Base-by-base conservation (phyloP, 2,797 vertebrate genomes). In the Phrynocephalus forsythii region DNA sequence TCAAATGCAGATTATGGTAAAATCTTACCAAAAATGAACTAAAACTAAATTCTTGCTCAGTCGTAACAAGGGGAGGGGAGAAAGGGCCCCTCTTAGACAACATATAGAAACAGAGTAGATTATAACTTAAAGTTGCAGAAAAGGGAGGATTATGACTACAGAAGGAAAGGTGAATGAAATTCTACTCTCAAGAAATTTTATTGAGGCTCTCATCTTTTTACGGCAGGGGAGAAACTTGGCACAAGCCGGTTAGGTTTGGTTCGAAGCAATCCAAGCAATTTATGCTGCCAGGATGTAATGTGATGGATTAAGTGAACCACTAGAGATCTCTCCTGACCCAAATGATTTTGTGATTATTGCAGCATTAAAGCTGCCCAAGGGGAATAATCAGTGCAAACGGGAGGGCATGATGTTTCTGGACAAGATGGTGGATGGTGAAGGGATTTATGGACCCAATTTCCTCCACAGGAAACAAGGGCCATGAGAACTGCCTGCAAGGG, bases 271-370 rank as follows among this genome's bases (percentile, higher is more conserved):
- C 50, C 26, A 71, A 72, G 30, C 30, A 79, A 60, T 67, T 16
- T 44, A 79, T 13, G 75, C 3, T 87, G 56, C 33, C 22, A 67
- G 56, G 4, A 67, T 66, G 33, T 38, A n/a, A 71, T 72, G 60
- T 82, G 79, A 67, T 82, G 72, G 38, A 82, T 76, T 76, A 52
- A 38, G 44, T 68, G 52, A 67, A 38, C 75, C 79, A 30, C 22
- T 76, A 75, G 72, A 81, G 24, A 87, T 66, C 79, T 82, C 79
- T 87, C 18, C 20, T 66, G 60, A 52, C 86, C 60, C 60, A 68
- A 82, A 68, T 77, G 71, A 68, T 76, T 77, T 87, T 82, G 79
- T 76, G 60, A 77, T 77, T 67, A 82, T 82, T 77, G 52, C 79
- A 30, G 52, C 28, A 75, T 66, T 82, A 82, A 82, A 50, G 77